Conservation (phyloP, 2,113 vertebrate species). For the Coregonus clupeaformis region DNA sequence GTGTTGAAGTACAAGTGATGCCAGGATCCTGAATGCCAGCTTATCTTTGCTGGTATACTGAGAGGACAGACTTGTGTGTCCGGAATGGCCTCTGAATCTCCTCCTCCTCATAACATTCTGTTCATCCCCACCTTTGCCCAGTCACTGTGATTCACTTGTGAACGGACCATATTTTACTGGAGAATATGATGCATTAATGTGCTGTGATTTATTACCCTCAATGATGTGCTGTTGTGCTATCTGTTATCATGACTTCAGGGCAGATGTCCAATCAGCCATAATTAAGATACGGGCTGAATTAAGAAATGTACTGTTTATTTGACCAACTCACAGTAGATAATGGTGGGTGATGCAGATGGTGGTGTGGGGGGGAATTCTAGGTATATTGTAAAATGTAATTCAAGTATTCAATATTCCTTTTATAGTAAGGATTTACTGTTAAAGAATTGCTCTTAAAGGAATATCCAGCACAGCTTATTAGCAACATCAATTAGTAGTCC, state of each 20-base stretch:
- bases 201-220: constrained; percentile 45
- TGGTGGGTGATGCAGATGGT: constrained; percentile 10
- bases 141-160: not conserved
- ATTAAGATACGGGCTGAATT: constrained; percentile 59
- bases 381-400: not conserved
- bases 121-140: not conserved
- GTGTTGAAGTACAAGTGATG: not conserved
- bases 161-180: constrained; percentile 3
- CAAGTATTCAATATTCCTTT: constrained; percentile 8
- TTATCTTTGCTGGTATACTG: not conserved
- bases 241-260: constrained; percentile 54
- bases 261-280: constrained; percentile 53
- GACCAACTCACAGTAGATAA: constrained; percentile 33
- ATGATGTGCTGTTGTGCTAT: constrained; percentile 41
- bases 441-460: constrained; percentile 24
- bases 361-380: not conserved
- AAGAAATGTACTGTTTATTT: constrained; percentile 39
- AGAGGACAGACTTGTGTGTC: too few species aligned
- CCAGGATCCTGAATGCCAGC: not conserved
- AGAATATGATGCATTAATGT: constrained; percentile 34
- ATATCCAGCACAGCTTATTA: constrained; percentile 31
- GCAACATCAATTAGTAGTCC: constrained; percentile 55
- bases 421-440: constrained; percentile 39
- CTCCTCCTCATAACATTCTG: not conserved
- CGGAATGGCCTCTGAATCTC: not conserved